Evolutionary conservation across 2,797 vertebrate species (phyloP).

Genomic region (Centroberyx gerrardi): DNA sequence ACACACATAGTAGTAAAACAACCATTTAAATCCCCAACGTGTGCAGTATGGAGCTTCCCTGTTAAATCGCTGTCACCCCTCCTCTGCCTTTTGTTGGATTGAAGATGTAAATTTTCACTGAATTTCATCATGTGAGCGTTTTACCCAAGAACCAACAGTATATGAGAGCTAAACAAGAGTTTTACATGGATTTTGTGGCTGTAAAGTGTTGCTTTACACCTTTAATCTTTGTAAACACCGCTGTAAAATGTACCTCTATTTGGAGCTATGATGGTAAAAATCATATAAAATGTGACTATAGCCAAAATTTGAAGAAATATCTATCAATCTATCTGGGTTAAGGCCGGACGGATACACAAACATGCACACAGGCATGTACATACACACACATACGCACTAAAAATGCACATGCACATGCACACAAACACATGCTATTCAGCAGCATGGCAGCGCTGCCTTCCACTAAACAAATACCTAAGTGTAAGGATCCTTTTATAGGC

Average conservation of each 20-base stretch:
- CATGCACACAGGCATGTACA: not conserved
- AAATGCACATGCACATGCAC: not conserved
- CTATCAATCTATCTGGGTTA: no score
- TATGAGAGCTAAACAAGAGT: no score
- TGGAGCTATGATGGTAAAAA: no score
- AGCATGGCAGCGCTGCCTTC: slow-evolving; percentile 22
- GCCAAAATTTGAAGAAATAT: no score
- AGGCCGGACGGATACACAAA: no score
- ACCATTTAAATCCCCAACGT: slow-evolving; percentile 50
- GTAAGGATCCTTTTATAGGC: slow-evolving; percentile 72
- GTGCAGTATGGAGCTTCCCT: slow-evolving; percentile 38
- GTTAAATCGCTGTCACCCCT: slow-evolving; percentile 38
- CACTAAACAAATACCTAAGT: slow-evolving; percentile 64
- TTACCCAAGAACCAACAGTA: not conserved
- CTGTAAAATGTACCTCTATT: no score
- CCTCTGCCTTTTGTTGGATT: slow-evolving; percentile 49
- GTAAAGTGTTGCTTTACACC: no score
- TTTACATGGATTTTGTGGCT: no score
- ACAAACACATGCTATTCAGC: slow-evolving; percentile 10
- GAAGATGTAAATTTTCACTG: slow-evolving; percentile 1
- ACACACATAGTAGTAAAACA: slow-evolving; percentile 38
- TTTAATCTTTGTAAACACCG: no score
- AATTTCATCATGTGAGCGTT: slow-evolving; percentile 1
- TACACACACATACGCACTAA: not conserved
- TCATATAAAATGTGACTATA: no score